Conservation (phyloP, 2,113 vertebrate genomes). For the Zeus faber region DNA sequence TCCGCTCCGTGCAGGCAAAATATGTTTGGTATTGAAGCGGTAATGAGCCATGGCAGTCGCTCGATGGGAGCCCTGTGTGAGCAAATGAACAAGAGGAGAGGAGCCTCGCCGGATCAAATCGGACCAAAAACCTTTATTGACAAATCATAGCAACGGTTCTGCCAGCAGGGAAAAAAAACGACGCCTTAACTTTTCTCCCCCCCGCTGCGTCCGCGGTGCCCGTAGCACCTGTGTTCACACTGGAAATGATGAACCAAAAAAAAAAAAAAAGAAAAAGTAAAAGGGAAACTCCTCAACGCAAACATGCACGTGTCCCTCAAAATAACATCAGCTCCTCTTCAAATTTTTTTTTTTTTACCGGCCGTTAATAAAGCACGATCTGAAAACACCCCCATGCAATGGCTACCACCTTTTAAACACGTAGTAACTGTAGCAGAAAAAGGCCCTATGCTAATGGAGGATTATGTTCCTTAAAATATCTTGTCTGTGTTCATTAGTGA, state of each 20-base stretch:
- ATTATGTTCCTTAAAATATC: constrained; percentile 27
- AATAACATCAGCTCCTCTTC: constrained; percentile 31
- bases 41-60: constrained; percentile 58
- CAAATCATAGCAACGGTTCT: no score
- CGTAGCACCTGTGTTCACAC: no score
- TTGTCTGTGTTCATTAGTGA: constrained; percentile 49
- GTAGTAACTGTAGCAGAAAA: no score
- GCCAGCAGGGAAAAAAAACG: no score
- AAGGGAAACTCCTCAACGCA: no score
- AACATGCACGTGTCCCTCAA: no score
- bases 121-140: constrained; percentile 47
- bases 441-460: constrained; percentile 11
- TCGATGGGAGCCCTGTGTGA: constrained; percentile 61
- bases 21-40: constrained; percentile 26
- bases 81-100: constrained; percentile 61
- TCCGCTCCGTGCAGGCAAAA: constrained; percentile 28
- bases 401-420: background rate
- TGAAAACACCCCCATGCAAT: background rate
- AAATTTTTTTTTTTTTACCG: constrained; percentile 33
- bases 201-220: no score
- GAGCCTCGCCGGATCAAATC: constrained; percentile 63
- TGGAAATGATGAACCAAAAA: no score
- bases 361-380: no score
- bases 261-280: no score
- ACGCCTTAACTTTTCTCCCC: no score